Conservation (phyloP, 2,888 invertebrate species). For the Dysmachus trigonus region DNA sequence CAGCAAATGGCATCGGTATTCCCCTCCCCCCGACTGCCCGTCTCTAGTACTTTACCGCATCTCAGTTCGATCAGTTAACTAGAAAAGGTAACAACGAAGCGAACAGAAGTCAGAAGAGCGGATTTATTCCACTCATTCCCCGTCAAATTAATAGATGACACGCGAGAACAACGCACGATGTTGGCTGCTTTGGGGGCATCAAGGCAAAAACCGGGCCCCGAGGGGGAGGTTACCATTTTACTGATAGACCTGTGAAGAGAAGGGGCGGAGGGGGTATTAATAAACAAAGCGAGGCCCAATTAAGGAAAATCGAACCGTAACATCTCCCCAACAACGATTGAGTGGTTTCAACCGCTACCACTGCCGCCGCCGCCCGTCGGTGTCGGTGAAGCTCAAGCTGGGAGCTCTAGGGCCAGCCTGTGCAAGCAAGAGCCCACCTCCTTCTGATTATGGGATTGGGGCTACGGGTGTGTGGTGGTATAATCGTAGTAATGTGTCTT, state of each 20-base stretch:
- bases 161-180: conserved; percentile 14
- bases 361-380: no score
- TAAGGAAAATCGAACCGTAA: conserved; percentile 32
- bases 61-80: background rate
- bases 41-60: no score
- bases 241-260: background rate
- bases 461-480: background rate
- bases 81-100: background rate
- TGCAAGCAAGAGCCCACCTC: conserved; percentile 6
- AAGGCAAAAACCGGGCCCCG: background rate
- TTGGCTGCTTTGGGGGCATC: no score
- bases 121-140: conserved; percentile 11
- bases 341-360: background rate
- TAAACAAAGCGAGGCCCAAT: conserved; percentile 38
- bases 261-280: background rate
- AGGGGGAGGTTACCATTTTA: conserved; percentile 15
- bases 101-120: background rate
- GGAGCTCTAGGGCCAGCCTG: conserved; percentile 25
- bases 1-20: background rate
- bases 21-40: background rate
- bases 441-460: background rate
- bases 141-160: conserved; percentile 34
- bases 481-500: background rate
- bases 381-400: no score
- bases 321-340: conserved; percentile 4